phyloP scores from a whole-genome alignment of 2,113 vertebrate species.

The Sus scrofa region DNA sequence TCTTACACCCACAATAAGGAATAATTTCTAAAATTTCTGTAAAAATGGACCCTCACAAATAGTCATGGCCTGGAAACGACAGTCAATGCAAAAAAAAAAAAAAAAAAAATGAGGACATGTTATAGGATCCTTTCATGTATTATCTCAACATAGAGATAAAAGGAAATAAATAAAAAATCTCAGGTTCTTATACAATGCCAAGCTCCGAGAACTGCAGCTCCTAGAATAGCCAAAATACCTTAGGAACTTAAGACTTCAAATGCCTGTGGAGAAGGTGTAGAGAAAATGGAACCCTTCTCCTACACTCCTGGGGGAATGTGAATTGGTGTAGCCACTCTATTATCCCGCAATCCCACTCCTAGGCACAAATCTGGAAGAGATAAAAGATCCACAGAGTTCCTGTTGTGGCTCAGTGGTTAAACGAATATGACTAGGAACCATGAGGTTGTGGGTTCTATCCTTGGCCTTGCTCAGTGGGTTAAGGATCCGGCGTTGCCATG shows the following conservation, averaged over 20 bases:
- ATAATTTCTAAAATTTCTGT: conserved; percentile 16
- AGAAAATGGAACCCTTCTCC: not conserved
- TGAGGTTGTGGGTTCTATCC: no score
- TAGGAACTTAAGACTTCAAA: not conserved
- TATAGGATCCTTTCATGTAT: not conserved
- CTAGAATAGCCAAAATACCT: not conserved
- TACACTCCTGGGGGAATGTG: not conserved
- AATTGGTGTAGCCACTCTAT: not conserved
- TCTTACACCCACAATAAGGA: not conserved
- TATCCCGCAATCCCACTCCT: not conserved
- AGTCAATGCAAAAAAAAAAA: conserved; percentile 48
- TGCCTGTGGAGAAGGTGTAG: not conserved
- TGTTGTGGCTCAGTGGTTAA: no score
- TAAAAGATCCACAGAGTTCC: no score
- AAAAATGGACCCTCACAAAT: not conserved
- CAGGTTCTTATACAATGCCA: not conserved
- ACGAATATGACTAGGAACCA: no score
- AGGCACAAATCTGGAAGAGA: not conserved
- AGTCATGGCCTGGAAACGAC: not conserved
- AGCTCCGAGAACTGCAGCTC: not conserved
- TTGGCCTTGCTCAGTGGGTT: no score
- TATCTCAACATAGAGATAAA: not conserved
- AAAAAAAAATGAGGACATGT: not conserved
- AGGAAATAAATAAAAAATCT: not conserved
- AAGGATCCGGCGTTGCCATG: no score